Conservation (phyloP, 53 echinoderm and acorn worm genomes). For the Crossaster papposus region DNA sequence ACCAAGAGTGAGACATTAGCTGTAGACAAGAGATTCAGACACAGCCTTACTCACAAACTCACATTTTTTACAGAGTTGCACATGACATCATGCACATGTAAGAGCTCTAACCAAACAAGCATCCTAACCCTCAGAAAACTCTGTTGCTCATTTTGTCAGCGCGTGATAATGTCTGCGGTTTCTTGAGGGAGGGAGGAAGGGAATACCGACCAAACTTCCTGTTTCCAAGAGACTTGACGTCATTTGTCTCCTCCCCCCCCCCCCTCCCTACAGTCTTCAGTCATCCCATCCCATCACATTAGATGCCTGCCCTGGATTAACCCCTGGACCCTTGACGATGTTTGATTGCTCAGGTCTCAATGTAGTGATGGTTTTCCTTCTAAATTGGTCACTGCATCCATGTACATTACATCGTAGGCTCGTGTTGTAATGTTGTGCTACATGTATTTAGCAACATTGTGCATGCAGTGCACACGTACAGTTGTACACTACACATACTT, state of each 20-base stretch:
- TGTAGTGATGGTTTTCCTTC: not conserved
- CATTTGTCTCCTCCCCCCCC: not conserved
- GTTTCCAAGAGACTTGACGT: not conserved
- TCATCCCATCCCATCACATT: not conserved
- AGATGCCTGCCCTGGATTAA: constrained; percentile 19
- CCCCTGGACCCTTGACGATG: not conserved
- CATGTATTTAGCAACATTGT: no score
- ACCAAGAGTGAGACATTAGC: no score
- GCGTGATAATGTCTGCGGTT: not conserved
- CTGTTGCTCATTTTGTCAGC: not conserved
- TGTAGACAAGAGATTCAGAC: no score
- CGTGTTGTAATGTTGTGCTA: no score
- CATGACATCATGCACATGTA: no score
- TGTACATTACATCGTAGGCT: not conserved
- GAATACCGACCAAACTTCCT: constrained; percentile 1
- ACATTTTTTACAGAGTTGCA: no score
- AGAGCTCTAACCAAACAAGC: no score
- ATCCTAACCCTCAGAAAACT: not conserved
- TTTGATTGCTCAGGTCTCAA: not conserved
- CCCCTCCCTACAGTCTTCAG: not conserved
- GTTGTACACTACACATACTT: no score
- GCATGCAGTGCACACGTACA: no score
- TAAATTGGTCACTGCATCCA: not conserved
- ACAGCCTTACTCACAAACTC: no score
- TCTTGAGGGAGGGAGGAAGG: not conserved